Evolutionary conservation across 2,113 vertebrate genomes (phyloP).

Genomic region (Lota lota): DNA sequence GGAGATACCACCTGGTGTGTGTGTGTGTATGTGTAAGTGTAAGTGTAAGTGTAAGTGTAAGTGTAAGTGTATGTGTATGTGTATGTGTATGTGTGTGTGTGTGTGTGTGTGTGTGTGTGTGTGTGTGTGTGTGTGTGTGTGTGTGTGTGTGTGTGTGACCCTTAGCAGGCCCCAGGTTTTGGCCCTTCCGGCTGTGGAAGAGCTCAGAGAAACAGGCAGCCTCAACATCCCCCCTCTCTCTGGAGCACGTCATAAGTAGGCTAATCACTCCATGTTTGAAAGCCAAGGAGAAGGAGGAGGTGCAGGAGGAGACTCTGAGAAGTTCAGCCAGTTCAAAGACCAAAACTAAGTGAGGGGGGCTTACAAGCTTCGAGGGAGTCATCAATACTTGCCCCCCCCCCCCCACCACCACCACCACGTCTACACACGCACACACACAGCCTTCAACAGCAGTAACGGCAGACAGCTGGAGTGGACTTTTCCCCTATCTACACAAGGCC

Average conservation of each 20-base stretch:
- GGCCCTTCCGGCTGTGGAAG: slow-evolving; percentile 7
- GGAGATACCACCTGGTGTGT: slow-evolving; percentile 24
- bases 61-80: slow-evolving; percentile 27
- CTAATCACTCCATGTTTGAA: slow-evolving; percentile 45
- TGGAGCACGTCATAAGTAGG: slow-evolving; percentile 43
- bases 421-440: slow-evolving; percentile 39
- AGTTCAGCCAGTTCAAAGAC: slow-evolving; percentile 61
- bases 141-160: slow-evolving; percentile 23
- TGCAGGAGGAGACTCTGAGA: slow-evolving; percentile 39
- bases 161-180: neutral
- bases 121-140: slow-evolving; percentile 25
- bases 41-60: slow-evolving; percentile 24
- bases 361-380: slow-evolving; percentile 56
- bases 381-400: slow-evolving; percentile 21
- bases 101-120: slow-evolving; percentile 26
- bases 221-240: slow-evolving; percentile 6
- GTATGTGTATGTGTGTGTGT: slow-evolving; percentile 26
- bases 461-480: slow-evolving; percentile 48
- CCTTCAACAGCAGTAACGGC: slow-evolving; percentile 43
- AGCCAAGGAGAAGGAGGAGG: slow-evolving; percentile 17
- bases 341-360: slow-evolving; percentile 26
- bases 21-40: slow-evolving; percentile 27
- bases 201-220: slow-evolving; percentile 33
- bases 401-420: too few relatives aligned
- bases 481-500: slow-evolving; percentile 33